phyloP scores from a whole-genome alignment of 2,888 invertebrate genomes.

The Pseudococcus jackbeardsleyi region DNA sequence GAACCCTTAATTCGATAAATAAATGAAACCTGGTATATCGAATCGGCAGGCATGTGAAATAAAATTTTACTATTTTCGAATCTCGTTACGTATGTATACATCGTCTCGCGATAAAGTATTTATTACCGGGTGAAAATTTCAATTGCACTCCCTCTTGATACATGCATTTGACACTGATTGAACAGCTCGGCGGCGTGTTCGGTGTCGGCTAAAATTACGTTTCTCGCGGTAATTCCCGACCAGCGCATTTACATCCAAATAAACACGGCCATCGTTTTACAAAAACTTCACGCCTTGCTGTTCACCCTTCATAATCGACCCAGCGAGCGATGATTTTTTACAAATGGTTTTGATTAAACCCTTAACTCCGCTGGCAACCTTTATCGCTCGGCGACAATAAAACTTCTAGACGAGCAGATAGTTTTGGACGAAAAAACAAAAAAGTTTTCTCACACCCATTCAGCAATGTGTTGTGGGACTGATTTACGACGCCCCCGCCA shows the following conservation, averaged over 20 bases:
- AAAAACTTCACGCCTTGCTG: not conserved
- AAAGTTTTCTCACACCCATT: not conserved
- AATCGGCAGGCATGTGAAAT: not conserved
- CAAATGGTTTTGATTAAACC: conserved; percentile 6
- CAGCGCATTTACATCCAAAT: not conserved
- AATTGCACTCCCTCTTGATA: conserved; percentile 14
- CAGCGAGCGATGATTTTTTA: not conserved
- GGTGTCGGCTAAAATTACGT: conserved; percentile 16
- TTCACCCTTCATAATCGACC: not conserved
- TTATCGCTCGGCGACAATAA: conserved; percentile 33
- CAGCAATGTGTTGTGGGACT: not conserved
- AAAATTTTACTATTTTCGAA: conserved; percentile 15
- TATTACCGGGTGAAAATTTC: conserved; percentile 15
- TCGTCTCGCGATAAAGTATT: not conserved
- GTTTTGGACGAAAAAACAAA: not conserved
- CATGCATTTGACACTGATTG: conserved; percentile 32
- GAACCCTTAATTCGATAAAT: not conserved
- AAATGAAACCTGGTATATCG: not conserved
- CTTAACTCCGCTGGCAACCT: not conserved
- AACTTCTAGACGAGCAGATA: conserved; percentile 25
- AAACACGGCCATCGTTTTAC: not conserved
- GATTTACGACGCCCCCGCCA: not conserved
- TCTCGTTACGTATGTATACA: conserved; percentile 6
- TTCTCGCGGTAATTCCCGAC: not conserved
- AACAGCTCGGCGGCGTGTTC: conserved; percentile 1